phyloP scores from a whole-genome alignment of 2,113 vertebrate species.

The Pelobates fuscus region DNA sequence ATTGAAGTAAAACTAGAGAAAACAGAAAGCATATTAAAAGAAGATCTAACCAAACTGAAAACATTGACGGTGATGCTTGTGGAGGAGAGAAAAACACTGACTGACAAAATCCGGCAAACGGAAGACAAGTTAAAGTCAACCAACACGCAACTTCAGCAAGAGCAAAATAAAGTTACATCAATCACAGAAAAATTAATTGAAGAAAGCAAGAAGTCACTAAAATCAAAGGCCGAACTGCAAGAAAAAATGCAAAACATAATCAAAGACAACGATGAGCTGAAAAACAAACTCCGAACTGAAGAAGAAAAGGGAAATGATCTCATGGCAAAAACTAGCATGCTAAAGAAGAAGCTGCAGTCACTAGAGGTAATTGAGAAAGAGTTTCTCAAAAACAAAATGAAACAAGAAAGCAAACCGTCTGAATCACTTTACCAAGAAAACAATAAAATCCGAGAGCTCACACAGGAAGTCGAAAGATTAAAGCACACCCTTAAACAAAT shows the following conservation, averaged over 20 bases:
- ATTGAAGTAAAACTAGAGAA: constrained; percentile 85
- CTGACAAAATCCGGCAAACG: constrained; percentile 90
- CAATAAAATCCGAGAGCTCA: constrained; percentile 94
- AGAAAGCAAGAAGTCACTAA: constrained; percentile 91
- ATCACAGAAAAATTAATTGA: constrained; percentile 95
- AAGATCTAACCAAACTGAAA: constrained; percentile 94
- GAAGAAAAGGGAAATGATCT: constrained; percentile 88
- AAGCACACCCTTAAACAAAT: constrained; percentile 88
- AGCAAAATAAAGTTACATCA: constrained; percentile 88
- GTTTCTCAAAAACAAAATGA: constrained; percentile 83
- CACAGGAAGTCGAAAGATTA: constrained; percentile 90
- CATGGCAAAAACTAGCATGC: constrained; percentile 83
- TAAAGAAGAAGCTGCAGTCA: constrained; percentile 90
- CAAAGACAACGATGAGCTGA: constrained; percentile 90
- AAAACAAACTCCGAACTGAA: constrained; percentile 82
- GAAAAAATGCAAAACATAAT: constrained; percentile 83
- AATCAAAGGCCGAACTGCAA: constrained; percentile 90
- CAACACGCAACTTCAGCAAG: constrained; percentile 85
- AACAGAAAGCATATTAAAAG: constrained; percentile 86
- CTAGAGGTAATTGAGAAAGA: constrained; percentile 88
- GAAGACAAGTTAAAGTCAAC: constrained; percentile 89
- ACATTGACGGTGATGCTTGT: constrained; percentile 94
- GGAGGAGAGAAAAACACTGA: constrained; percentile 89
- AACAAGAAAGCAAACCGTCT: constrained; percentile 80
- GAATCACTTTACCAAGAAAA: constrained; percentile 85